Base-by-base conservation (phyloP, 1,140 invertebrate genomes). In the Drosophila willistoni region DNA sequence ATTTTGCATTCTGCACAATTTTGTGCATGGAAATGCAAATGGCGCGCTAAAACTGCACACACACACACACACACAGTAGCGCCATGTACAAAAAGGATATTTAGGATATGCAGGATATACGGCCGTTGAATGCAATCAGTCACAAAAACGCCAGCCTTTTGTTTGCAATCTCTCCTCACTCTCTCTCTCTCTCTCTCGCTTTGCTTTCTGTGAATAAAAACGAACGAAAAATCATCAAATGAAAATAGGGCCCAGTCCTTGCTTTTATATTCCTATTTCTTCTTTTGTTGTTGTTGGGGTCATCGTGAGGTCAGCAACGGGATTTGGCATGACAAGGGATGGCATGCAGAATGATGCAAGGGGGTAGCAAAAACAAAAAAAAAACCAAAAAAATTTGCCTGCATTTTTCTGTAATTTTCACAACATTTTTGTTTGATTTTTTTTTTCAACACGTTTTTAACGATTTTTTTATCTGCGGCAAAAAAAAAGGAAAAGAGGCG, bases 281-380 rank as follows among this genome's bases (percentile, higher is more conserved):
- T 33, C 33, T 10, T 19, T 57, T 59, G 44, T 60, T 90, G 81
- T 22, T 51, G 17, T 90, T 89, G 85, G 85, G 85, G 85, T 90
- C 85, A 90, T 83, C 86, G 75, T 77, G 83, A 90, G 85, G 85
- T 90, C 85, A 90, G 85, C 85, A 90, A 90, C 85, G 85, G 85
- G 81, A 90, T 90, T 90, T 87, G 77, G 84, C 73, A 83, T 90
- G 85, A 90, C 85, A 90, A 86, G 85, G 86, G 85, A 90, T 90
- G 85, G 85, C 85, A 81, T 39, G 36, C 36, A 66, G 69, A 17
- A 76, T 59, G 12, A 57, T 64, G 44, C 44, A 51, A 51, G 44
- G 44, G 44, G 44, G 44, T 51, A 51, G 44, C 17, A 63, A 64
- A 7, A 29, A 29, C n/a, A n/a, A n/a, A n/a, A n/a, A n/a, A n/a